Conservation (phyloP, 2,113 vertebrate genomes). For the Falco punctatus region DNA sequence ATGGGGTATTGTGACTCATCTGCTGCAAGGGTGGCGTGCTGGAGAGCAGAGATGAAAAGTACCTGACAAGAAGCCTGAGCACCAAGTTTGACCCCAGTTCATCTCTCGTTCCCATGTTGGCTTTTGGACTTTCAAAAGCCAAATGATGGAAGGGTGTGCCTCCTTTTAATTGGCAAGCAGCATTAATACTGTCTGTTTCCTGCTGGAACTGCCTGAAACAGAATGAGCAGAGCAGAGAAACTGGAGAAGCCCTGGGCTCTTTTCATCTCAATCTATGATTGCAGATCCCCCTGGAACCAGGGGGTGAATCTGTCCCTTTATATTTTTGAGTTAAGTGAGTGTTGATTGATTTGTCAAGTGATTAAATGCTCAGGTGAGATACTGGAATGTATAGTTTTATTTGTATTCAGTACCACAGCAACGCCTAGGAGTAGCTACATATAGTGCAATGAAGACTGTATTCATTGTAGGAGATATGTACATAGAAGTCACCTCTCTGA, state of each 20-base stretch:
- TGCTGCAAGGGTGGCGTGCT: accelerated
- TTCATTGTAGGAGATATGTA: background rate
- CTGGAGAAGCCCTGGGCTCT: background rate
- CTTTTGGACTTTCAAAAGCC: background rate
- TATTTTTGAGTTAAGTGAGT: slow-evolving; percentile 49
- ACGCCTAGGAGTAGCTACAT: background rate
- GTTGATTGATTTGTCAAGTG: slow-evolving; percentile 65
- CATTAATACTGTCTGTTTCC: background rate
- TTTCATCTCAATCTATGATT: slow-evolving; percentile 16
- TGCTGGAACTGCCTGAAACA: background rate
- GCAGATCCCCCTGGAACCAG: background rate
- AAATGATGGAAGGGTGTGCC: background rate
- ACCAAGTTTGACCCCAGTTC: background rate
- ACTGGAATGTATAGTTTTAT: slow-evolving; percentile 32
- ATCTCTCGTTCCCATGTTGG: background rate
- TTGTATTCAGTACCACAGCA: slow-evolving; percentile 12
- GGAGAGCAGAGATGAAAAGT: no score
- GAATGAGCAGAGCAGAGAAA: background rate
- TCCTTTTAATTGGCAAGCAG: background rate
- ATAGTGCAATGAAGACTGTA: background rate
- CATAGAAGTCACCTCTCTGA: background rate
- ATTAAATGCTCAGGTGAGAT: slow-evolving; percentile 58
- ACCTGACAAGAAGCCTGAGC: background rate
- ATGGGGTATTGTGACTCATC: accelerated
- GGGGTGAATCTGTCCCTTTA: slow-evolving; percentile 50